phyloP scores from a whole-genome alignment of 2,113 vertebrate genomes.

The Podocnemis expansa region DNA sequence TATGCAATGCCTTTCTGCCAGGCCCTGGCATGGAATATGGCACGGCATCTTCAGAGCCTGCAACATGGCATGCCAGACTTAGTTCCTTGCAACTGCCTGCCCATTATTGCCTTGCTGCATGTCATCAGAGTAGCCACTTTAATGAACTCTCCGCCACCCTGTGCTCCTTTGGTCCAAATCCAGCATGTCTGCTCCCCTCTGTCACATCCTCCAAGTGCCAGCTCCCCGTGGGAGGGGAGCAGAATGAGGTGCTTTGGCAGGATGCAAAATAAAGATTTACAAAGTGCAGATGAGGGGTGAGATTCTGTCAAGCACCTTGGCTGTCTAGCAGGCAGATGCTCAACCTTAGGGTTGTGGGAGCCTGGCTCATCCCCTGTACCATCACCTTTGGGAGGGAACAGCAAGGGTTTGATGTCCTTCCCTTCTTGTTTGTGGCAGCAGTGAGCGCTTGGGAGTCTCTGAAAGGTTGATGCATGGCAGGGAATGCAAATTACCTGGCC shows the following conservation, averaged over 20 bases:
- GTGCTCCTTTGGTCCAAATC: neutral
- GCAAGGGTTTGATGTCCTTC: neutral
- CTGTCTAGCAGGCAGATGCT: neutral
- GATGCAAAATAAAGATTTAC: too few relatives aligned
- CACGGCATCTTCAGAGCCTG: neutral
- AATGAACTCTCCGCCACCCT: neutral
- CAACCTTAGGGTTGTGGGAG: neutral
- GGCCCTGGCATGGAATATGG: neutral
- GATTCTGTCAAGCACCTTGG: neutral
- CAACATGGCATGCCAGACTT: neutral
- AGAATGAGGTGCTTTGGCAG: neutral
- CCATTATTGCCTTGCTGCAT: neutral
- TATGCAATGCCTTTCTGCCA: neutral
- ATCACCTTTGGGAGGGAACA: neutral
- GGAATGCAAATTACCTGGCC: accelerated
- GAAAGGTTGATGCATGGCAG: neutral
- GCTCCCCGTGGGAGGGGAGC: neutral
- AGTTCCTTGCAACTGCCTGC: neutral
- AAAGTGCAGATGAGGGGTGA: neutral
- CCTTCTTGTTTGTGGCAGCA: neutral
- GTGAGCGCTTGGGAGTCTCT: neutral
- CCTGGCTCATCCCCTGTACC: neutral
- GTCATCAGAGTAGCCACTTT: neutral
- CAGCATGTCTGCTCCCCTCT: neutral
- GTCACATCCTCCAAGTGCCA: neutral